Evolutionary conservation across 2,797 vertebrate genomes (phyloP).

Genomic region (Apodemus agrarius): DNA sequence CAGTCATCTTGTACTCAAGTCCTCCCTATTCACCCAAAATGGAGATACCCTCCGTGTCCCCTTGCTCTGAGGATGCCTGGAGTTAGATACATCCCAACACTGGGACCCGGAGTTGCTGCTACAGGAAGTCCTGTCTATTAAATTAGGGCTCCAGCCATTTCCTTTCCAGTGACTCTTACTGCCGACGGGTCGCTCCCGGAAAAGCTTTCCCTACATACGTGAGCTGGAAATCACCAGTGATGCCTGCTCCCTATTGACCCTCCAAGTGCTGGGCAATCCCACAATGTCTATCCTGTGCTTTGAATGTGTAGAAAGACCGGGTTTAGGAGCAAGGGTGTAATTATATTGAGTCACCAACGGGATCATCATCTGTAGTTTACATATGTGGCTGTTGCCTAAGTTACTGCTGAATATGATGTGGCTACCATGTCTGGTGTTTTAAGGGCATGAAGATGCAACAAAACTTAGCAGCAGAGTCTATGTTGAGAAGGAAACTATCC

Average conservation of each 20-base stretch:
- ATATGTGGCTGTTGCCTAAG: not conserved
- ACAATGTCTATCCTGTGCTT: not conserved
- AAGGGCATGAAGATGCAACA: not conserved
- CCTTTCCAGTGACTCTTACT: conserved; percentile 36
- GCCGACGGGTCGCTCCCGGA: not conserved
- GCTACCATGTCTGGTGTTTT: not conserved
- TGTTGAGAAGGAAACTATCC: not conserved
- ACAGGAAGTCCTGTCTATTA: conserved; percentile 70
- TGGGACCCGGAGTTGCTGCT: conserved; percentile 57
- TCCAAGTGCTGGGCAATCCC: not conserved
- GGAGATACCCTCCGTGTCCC: not conserved
- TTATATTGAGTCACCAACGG: conserved; percentile 24
- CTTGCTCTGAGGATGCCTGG: conserved; percentile 12
- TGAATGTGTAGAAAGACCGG: conserved; percentile 28
- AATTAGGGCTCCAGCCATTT: conserved; percentile 50
- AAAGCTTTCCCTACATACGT: not conserved
- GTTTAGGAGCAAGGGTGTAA: not conserved
- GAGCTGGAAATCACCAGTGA: not conserved
- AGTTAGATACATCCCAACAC: conserved; percentile 49
- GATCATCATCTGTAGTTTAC: conserved; percentile 25
- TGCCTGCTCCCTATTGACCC: not conserved
- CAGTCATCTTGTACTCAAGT: not conserved
- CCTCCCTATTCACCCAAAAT: not conserved
- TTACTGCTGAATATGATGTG: conserved; percentile 26
- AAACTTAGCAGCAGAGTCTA: conserved; percentile 26